phyloP scores from a whole-genome alignment of 2,113 vertebrate genomes.

The Rhea pennata region DNA sequence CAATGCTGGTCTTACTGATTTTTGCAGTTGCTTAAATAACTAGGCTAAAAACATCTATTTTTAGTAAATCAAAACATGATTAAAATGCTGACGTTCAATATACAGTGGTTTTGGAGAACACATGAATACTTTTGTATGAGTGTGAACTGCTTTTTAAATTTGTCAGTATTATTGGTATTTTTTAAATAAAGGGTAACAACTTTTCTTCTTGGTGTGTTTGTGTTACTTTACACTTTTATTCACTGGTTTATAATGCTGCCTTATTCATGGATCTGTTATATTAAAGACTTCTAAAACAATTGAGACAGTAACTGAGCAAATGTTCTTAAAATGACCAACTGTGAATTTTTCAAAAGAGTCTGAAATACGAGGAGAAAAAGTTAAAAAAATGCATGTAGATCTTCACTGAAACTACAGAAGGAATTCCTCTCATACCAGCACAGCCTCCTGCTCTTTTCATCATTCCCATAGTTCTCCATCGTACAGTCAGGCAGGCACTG shows the following conservation, averaged over 20 bases:
- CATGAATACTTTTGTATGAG: conserved; percentile 79
- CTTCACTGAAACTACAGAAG: not conserved
- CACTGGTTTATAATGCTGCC: not conserved
- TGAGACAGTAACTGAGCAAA: not conserved
- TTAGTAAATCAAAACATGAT: conserved; percentile 73
- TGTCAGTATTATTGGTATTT: conserved; percentile 85
- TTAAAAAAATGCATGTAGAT: not conserved
- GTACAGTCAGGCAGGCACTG: no score
- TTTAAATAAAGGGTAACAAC: conserved; percentile 83
- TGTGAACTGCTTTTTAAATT: conserved; percentile 79
- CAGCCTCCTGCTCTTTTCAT: not conserved
- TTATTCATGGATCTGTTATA: not conserved
- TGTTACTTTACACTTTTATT: not conserved
- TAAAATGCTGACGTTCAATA: conserved; percentile 74
- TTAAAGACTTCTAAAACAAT: not conserved
- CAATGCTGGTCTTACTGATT: conserved; percentile 55
- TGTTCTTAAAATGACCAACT: not conserved
- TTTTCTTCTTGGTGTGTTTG: conserved; percentile 54
- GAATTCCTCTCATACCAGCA: accelerated
- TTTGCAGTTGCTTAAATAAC: conserved; percentile 82
- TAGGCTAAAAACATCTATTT: conserved; percentile 79
- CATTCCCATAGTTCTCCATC: not conserved
- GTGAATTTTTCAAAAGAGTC: not conserved
- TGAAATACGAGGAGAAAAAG: not conserved
- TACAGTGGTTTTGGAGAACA: conserved; percentile 73